A percentile compares a stretch with the other conserved stretches of the same genome.
These are phyloP conservation scores for Sipha flava DNA, from an alignment of 1,140 invertebrate species.

Conservation along the genomic window DNA sequence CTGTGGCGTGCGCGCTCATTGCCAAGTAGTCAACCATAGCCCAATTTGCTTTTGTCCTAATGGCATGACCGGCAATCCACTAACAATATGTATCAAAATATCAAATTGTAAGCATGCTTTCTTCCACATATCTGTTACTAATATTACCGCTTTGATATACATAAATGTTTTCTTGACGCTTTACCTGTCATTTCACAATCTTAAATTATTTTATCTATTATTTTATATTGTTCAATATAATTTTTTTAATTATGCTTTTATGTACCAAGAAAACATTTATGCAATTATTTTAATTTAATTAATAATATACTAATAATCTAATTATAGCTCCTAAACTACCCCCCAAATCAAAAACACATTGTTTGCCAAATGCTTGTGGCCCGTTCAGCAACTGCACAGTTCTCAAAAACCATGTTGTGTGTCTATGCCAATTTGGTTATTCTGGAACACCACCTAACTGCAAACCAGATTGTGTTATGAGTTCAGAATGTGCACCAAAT, in stretches of 20 bases:
- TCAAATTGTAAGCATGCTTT: conserved; percentile 30
- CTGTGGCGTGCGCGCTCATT: conserved; percentile 64
- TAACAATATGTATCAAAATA: conserved; percentile 54
- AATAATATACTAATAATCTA: neutral
- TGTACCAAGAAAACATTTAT: neutral
- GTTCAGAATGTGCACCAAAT: conserved; percentile 53
- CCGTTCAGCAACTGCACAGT: conserved; percentile 56
- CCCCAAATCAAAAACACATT: conserved; percentile 46
- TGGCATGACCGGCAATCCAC: conserved; percentile 71
- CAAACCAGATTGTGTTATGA: conserved; percentile 54
- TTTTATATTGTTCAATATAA: neutral
- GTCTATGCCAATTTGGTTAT: conserved; percentile 55
- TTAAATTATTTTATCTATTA: neutral
- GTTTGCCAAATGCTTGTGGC: conserved; percentile 56
- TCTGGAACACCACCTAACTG: conserved; percentile 52
- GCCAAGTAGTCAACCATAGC: conserved; percentile 70
- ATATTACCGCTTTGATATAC: neutral
- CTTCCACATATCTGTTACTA: neutral
- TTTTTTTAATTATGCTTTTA: neutral
- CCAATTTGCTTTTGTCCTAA: conserved; percentile 67
- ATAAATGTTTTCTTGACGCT: conserved; percentile 1
- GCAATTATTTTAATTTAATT: neutral
- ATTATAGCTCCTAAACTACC: conserved; percentile 12
- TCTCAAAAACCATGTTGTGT: conserved; percentile 50
- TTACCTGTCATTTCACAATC: neutral